These are phyloP conservation scores for Notothenia rossii DNA, from an alignment of 2,113 vertebrate species.

Conservation along the genomic window DNA sequence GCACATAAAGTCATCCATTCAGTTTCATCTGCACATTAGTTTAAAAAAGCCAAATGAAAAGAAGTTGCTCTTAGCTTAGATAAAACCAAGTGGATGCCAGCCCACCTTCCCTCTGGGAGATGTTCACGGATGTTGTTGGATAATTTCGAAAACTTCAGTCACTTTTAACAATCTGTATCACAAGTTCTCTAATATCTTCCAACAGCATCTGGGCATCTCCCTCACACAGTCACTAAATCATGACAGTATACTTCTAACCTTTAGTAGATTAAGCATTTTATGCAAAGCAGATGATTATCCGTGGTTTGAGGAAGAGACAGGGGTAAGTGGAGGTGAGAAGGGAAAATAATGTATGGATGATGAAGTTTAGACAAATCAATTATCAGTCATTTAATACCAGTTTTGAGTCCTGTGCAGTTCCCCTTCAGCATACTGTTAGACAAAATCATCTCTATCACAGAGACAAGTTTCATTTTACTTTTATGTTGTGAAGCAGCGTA, in stretches of 20 bases:
- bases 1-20: conserved; percentile 50
- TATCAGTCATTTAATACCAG: conserved; percentile 56
- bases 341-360: conserved; percentile 52
- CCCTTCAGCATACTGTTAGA: conserved; percentile 18
- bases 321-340: conserved; percentile 44
- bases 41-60: background rate
- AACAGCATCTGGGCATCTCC: conserved; percentile 51
- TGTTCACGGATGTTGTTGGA: conserved; percentile 46
- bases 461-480: background rate
- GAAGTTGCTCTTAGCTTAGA: background rate
- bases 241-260: conserved; percentile 55
- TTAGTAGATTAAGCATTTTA: conserved; percentile 66
- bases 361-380: conserved; percentile 63
- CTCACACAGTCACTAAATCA: conserved; percentile 19
- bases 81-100: conserved; percentile 48
- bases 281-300: conserved; percentile 57
- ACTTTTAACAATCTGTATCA: background rate
- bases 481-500: background rate
- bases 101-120: conserved; percentile 13
- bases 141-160: background rate
- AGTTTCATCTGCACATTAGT: conserved; percentile 26
- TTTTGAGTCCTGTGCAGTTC: conserved; percentile 78
- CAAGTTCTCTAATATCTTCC: background rate
- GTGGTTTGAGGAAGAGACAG: conserved; percentile 42
- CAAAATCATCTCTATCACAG: background rate